A percentile compares a stretch with the other conserved stretches of the same genome.
Conservation (phyloP, 1,140 invertebrate species). For the Harlomillsia oculata region DNA sequence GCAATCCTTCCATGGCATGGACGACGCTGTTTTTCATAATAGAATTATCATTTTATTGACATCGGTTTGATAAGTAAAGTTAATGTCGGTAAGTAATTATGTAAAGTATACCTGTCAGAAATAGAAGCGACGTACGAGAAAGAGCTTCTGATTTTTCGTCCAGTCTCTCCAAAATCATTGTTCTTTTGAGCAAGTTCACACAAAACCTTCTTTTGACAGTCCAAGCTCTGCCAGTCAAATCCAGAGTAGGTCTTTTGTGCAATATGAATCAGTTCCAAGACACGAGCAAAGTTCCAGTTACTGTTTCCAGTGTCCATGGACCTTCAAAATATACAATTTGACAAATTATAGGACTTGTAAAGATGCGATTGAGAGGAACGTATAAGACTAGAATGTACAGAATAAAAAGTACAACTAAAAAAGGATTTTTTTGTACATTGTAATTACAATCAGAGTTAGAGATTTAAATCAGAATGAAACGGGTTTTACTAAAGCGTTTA, state of each 20-base stretch:
- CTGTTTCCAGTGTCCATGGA: neutral
- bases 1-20: constrained; percentile 26
- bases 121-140: constrained; percentile 23
- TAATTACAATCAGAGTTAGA: no score
- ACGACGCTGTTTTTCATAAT: constrained; percentile 22
- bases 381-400: no score
- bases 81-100: no score
- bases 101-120: constrained; percentile 5
- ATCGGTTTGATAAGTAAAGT: no score
- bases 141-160: constrained; percentile 27
- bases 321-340: neutral
- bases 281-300: constrained; percentile 19
- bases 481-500: no score
- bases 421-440: no score
- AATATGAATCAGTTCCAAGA: constrained; percentile 31
- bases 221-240: constrained; percentile 33
- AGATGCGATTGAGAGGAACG: no score
- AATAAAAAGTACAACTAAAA: no score
- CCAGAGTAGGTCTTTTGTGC: constrained; percentile 32
- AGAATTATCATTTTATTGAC: no score
- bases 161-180: constrained; percentile 31
- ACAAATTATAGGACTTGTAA: no score
- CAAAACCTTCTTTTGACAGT: constrained; percentile 34
- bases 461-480: no score
- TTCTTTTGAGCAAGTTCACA: constrained; percentile 31